Base-by-base conservation (phyloP, 1,140 invertebrate species). In the Listronotus bonariensis region DNA sequence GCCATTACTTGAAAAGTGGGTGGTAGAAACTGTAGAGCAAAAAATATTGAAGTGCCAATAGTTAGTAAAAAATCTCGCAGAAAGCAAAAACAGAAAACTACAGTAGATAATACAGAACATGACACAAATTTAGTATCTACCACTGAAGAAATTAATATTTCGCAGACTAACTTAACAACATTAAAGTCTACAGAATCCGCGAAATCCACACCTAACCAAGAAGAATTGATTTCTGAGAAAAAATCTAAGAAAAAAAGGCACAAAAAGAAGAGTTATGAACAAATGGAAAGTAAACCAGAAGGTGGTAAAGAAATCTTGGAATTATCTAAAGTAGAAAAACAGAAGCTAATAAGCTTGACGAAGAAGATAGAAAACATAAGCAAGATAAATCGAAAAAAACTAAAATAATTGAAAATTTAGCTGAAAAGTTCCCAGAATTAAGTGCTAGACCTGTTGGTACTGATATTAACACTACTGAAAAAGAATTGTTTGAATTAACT, bases 231-330 rank as follows among this genome's bases (percentile, higher is more conserved):
- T 15, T 18, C 65, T 14, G 46, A 67, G 10, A 62, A 64, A 15
- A 68, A 68, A 51, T 65, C 61, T 5, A 70, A 70, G 57, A 65
- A 67, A 42, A 70, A 70, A 43, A 55, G 63, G 12, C 59, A 65
- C 42, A 68, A 68, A 45, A 55, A 62, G 63, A 63, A 59, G 31
- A 42, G 69, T 67, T 14, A 43, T n/a, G 59, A 71, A 65, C 40
- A 68, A 46, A 57, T 9, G 17, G 43, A 60, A 14, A 53, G 36
- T n/a, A 66, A 68, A 52, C 66, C 69, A 10, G 59, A 48, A 51
- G 55, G 57, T n/a, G 65, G 67, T 18, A 64, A 58, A 31, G 68
- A 70, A 34, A 59, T 62, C 14, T 40, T 54, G 20, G 40, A 62
- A 31, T 67, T 70, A 53, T 46, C 68, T 38, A 55, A 67, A 11